Percentiles rank a stretch among this genome's conserved stretches.
Conservation (phyloP, 2,797 vertebrate species). For the Smutsia temminckii region DNA sequence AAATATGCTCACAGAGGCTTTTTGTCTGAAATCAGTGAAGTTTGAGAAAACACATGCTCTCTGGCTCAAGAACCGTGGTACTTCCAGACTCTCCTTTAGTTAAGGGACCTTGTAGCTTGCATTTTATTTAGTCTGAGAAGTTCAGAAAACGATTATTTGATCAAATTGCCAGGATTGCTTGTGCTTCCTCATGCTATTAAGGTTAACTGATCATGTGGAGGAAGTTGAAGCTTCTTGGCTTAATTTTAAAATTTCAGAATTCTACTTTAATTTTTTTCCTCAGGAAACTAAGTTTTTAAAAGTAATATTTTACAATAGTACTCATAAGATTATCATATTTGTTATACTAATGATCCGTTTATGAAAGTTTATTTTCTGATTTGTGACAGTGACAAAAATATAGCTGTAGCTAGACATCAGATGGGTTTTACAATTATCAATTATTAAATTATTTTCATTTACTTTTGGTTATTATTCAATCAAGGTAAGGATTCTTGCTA, state of each 20-base stretch:
- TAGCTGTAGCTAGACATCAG: neutral
- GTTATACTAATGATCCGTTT: neutral
- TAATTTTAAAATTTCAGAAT: neutral
- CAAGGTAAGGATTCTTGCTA: neutral
- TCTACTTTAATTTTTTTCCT: neutral
- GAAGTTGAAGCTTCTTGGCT: neutral
- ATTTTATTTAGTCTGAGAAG: neutral
- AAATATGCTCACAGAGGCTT: neutral
- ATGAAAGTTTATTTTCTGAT: neutral
- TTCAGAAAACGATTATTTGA: neutral
- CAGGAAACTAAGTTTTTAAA: neutral
- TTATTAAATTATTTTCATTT: slow-evolving; percentile 10
- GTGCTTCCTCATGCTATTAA: neutral
- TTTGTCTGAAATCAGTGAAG: slow-evolving; percentile 21
- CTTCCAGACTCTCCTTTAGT: neutral
- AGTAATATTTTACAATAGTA: neutral
- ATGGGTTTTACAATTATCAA: neutral
- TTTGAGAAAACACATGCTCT: neutral
- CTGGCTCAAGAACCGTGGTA: neutral
- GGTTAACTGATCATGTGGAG: neutral
- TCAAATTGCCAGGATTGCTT: neutral
- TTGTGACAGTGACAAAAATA: neutral
- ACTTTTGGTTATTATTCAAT: neutral
- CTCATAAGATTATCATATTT: neutral
- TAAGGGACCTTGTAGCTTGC: neutral